Percentiles rank a stretch among this genome's conserved stretches.
Conservation (phyloP, 1,140 invertebrate genomes). For the Drosophila guanche region DNA sequence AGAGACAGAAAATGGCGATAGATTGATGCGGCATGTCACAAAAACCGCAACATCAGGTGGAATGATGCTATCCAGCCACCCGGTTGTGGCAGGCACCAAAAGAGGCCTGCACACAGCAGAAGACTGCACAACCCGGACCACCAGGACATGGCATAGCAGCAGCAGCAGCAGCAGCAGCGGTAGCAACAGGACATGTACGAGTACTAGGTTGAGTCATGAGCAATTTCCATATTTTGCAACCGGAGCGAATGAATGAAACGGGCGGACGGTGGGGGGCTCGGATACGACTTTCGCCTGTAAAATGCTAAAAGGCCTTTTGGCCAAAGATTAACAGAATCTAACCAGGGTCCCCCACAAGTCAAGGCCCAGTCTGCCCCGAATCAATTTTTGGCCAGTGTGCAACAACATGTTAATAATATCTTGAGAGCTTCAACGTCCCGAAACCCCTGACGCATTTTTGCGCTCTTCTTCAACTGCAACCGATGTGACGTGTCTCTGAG, state of each 20-base stretch:
- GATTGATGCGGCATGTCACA: conserved; percentile 77
- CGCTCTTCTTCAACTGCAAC: conserved; percentile 9
- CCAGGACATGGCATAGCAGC: not conserved
- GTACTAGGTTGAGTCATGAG: conserved; percentile 39
- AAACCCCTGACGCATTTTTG: conserved; percentile 4
- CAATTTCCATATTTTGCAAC: conserved; percentile 74
- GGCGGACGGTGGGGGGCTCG: no score
- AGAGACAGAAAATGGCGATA: conserved; percentile 69
- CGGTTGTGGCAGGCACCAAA: not conserved
- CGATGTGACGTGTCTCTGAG: conserved; percentile 37
- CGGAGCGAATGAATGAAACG: conserved; percentile 31
- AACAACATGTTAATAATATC: conserved; percentile 53
- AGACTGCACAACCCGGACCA: not conserved
- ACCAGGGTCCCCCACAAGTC: conserved; percentile 19
- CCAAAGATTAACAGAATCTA: conserved; percentile 52
- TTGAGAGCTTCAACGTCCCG: conserved; percentile 40
- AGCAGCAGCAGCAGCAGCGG: not conserved
- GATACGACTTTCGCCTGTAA: conserved; percentile 26
- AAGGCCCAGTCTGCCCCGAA: conserved; percentile 10
- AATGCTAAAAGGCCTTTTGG: conserved; percentile 42
- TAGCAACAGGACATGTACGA: conserved; percentile 23
- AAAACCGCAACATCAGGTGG: conserved; percentile 59
- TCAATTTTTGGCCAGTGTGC: conserved; percentile 33
- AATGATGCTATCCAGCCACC: no score
- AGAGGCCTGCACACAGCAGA: conserved; percentile 1